Conservation (phyloP, 2,113 vertebrate genomes). For the Connochaetes taurinus region DNA sequence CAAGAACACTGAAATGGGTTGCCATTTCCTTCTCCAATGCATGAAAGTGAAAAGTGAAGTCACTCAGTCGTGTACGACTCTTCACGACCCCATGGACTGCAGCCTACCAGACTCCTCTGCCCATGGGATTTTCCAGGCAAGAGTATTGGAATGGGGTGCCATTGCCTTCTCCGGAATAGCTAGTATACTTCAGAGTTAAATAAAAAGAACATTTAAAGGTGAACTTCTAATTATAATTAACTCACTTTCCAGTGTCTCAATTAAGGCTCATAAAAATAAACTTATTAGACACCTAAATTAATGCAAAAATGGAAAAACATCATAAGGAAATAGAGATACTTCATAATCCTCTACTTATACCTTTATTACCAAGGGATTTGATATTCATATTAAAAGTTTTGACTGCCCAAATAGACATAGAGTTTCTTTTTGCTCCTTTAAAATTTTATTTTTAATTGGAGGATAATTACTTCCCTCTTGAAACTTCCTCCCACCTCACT, state of each 20-base stretch:
- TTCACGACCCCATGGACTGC: too few species aligned
- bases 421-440: not conserved
- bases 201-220: not conserved
- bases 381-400: not conserved
- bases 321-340: not conserved
- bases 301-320: not conserved
- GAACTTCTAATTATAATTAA: conserved; percentile 24
- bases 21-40: too few species aligned
- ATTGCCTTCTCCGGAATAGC: too few species aligned
- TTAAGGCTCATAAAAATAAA: not conserved
- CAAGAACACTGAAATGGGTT: too few species aligned
- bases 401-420: not conserved
- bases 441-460: not conserved
- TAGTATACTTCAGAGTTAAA: not conserved
- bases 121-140: too few species aligned
- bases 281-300: not conserved
- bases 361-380: not conserved
- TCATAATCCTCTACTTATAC: not conserved
- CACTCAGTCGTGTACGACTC: too few species aligned
- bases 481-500: not conserved
- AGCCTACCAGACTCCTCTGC: too few species aligned
- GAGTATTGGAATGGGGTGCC: too few species aligned
- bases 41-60: too few species aligned
- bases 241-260: not conserved
- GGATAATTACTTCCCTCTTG: not conserved